These are phyloP conservation scores for Leptinotarsa tumamoca DNA, from an alignment of 2,888 invertebrate species.

Conservation along the genomic window DNA sequence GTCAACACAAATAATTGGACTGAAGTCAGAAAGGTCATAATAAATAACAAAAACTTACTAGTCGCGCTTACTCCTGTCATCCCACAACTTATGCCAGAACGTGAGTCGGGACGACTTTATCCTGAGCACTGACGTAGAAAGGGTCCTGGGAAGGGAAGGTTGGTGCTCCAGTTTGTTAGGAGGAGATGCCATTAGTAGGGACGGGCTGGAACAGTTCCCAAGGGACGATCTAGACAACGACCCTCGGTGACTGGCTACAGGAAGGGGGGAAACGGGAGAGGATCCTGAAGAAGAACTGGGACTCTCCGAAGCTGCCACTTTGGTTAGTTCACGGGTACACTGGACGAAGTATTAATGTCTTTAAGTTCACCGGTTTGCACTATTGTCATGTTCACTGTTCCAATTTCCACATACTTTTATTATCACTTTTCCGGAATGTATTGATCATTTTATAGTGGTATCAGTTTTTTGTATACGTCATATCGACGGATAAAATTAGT, in stretches of 20 bases:
- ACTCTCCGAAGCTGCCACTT: conserved; percentile 27
- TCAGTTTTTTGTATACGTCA: neutral
- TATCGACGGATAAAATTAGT: neutral
- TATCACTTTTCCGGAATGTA: neutral
- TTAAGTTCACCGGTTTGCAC: conserved; percentile 10
- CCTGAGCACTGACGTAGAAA: conserved; percentile 82
- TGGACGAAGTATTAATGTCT: neutral
- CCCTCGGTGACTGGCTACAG: conserved; percentile 56
- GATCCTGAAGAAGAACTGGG: conserved; percentile 7
- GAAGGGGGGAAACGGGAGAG: conserved; percentile 55
- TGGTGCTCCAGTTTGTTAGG: conserved; percentile 65
- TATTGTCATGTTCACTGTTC: conserved; percentile 10
- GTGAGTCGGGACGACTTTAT: conserved; percentile 78
- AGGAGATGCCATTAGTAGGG: conserved; percentile 70
- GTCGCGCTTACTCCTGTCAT: conserved; percentile 75
- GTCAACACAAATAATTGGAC: too few relatives aligned
- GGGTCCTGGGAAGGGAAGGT: conserved; percentile 63
- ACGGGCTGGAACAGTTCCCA: conserved; percentile 70
- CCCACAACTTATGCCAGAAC: conserved; percentile 89
- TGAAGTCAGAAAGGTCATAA: neutral
- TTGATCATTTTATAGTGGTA: neutral
- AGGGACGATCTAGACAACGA: conserved; percentile 62
- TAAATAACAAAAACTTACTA: conserved; percentile 71
- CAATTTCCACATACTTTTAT: neutral
- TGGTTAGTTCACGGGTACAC: conserved; percentile 14